Percentiles rank a stretch among this genome's conserved stretches.
Evolutionary conservation across 2,113 vertebrate genomes (phyloP).

Genomic region (Tachysurus fulvidraco): DNA sequence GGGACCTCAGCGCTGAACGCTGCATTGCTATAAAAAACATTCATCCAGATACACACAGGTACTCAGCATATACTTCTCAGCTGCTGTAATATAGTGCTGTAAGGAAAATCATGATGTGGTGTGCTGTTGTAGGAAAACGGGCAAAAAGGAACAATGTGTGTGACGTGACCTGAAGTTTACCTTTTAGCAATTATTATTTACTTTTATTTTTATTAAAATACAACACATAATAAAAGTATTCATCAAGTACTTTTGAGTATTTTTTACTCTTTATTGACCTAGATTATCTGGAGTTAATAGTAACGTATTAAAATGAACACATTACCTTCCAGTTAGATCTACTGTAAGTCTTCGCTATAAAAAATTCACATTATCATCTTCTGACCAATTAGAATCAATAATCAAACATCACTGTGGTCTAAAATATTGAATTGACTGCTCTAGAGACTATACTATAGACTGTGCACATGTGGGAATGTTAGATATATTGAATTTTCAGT

Average conservation of each 20-base stretch:
- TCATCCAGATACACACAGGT: background rate
- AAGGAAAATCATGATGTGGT: background rate
- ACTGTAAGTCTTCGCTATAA: no score
- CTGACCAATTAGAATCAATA: background rate
- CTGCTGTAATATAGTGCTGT: background rate
- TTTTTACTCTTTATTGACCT: no score
- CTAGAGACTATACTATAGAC: background rate
- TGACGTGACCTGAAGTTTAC: background rate
- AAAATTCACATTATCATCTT: no score
- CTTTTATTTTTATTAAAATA: no score
- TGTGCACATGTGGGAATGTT: background rate
- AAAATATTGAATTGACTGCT: background rate
- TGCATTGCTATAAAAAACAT: constrained; percentile 61
- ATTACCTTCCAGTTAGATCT: no score
- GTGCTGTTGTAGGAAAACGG: background rate
- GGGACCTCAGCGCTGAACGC: constrained; percentile 55
- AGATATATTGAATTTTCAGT: background rate
- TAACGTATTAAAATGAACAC: no score
- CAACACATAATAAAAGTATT: no score
- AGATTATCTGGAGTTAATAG: no score
- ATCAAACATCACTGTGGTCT: background rate
- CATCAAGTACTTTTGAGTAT: no score
- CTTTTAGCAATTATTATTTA: no score
- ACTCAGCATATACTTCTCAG: background rate
- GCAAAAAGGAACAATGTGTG: background rate